These are phyloP conservation scores for Trichomycterus rosablanca DNA, from an alignment of 2,113 vertebrate genomes.

Conservation along the genomic window DNA sequence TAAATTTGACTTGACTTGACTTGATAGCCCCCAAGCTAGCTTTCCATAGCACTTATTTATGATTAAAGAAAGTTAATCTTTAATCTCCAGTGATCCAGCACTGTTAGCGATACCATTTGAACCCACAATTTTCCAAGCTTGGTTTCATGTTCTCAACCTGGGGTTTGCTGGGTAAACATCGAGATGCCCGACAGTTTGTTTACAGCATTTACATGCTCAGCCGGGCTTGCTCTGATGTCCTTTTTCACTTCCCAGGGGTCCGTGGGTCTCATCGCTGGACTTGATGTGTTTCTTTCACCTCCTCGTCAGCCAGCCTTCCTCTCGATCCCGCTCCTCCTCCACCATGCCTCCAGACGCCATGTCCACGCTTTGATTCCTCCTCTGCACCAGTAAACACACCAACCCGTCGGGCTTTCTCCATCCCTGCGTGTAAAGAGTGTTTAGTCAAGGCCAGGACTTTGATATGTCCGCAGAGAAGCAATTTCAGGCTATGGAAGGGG, in stretches of 20 bases:
- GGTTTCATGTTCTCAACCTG: conserved; percentile 42
- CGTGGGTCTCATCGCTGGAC: conserved; percentile 25
- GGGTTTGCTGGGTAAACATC: conserved; percentile 42
- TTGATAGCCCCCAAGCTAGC: neutral
- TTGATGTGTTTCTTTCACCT: conserved; percentile 36
- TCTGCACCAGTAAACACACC: conserved; percentile 50
- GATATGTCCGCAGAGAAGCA: conserved; percentile 45
- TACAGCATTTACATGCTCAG: conserved; percentile 42
- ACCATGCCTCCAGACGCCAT: conserved; percentile 32
- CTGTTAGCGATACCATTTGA: neutral
- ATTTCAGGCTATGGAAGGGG: conserved; percentile 7
- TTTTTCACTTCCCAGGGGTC: conserved; percentile 46
- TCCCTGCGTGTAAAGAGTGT: conserved; percentile 50
- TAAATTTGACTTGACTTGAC: conserved; percentile 5
- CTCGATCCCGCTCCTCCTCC: conserved; percentile 30
- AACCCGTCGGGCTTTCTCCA: conserved; percentile 43
- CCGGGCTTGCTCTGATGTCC: conserved; percentile 36
- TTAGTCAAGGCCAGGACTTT: conserved; percentile 25
- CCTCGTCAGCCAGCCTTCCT: conserved; percentile 36
- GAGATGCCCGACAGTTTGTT: conserved; percentile 41
- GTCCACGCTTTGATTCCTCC: conserved; percentile 46
- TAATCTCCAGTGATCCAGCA: conserved; percentile 9
- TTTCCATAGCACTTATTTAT: conserved; percentile 10
- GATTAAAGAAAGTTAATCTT: conserved; percentile 14
- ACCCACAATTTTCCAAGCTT: conserved; percentile 15